Percentiles rank a stretch among this genome's conserved stretches.
phyloP scores from a whole-genome alignment of 2,888 invertebrate species.

The Flabesymbios commensalis region DNA sequence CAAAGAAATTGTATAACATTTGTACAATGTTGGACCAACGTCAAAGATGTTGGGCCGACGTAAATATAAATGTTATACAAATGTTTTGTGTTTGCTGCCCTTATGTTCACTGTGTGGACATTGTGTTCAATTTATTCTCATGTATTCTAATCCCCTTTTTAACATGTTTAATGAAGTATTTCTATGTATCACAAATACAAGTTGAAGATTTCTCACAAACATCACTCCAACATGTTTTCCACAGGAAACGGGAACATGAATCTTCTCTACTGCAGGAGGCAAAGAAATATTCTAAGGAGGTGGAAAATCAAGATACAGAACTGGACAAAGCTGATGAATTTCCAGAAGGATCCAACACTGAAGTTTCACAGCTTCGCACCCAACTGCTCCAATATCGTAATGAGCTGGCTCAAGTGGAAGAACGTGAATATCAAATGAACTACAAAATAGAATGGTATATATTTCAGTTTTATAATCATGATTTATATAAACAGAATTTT shows the following conservation, averaged over 20 bases:
- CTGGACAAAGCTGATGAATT: constrained; percentile 59
- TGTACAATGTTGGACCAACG: too few relatives aligned
- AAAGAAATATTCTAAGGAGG: constrained; percentile 46
- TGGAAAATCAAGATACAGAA: constrained; percentile 52
- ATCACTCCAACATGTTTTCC: too few relatives aligned
- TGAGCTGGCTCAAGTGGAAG: constrained; percentile 54
- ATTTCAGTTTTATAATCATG: not conserved
- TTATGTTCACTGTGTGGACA: too few relatives aligned
- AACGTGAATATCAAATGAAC: constrained; percentile 58
- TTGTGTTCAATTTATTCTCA: too few relatives aligned
- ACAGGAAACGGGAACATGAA: constrained; percentile 50
- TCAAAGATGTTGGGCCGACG: too few relatives aligned
- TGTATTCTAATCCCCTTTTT: too few relatives aligned
- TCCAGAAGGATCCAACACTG: constrained; percentile 57
- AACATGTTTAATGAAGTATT: too few relatives aligned
- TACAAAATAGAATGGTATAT: constrained; percentile 59
- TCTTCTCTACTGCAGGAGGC: constrained; percentile 49
- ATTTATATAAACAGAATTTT: not conserved
- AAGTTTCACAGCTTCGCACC: constrained; percentile 55
- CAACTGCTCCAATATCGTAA: constrained; percentile 57
- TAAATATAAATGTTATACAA: too few relatives aligned
- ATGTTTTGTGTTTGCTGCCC: too few relatives aligned
- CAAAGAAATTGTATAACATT: too few relatives aligned
- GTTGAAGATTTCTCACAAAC: too few relatives aligned
- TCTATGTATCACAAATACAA: too few relatives aligned